Evolutionary conservation across 92 coral and sea anemone genomes (phyloP).

Genomic region (Parazoanthus atlanticus): DNA sequence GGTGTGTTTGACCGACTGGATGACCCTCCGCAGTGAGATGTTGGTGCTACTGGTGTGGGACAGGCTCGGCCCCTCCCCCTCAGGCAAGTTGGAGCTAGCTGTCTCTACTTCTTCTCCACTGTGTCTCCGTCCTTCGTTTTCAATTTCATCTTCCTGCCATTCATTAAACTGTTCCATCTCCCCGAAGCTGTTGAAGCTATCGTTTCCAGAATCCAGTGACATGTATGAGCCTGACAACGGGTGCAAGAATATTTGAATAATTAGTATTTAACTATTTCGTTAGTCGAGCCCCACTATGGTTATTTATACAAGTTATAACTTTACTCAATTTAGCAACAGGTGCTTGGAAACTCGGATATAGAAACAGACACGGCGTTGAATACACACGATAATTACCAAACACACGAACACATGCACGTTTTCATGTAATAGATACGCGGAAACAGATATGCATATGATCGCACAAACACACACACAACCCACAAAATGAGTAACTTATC

Average conservation of each 20-base stretch:
- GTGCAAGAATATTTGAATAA: neutral
- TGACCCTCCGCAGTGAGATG: conserved; percentile 93
- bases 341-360: neutral
- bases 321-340: neutral
- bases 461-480: too few relatives aligned
- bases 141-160: conserved; percentile 72
- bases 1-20: conserved; percentile 97
- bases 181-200: conserved; percentile 39
- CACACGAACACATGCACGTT: too few relatives aligned
- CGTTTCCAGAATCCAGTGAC: conserved; percentile 25
- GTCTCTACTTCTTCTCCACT: conserved; percentile 79
- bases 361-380: neutral
- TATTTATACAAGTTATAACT: neutral
- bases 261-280: neutral
- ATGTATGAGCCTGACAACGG: conserved; percentile 17
- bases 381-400: neutral
- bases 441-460: too few relatives aligned
- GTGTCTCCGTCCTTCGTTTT: conserved; percentile 64
- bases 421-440: too few relatives aligned
- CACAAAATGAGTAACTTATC: too few relatives aligned
- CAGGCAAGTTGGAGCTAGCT: conserved; percentile 70
- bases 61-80: conserved; percentile 65
- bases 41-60: conserved; percentile 83
- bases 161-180: conserved; percentile 46
- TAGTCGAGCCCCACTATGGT: neutral